phyloP scores from a whole-genome alignment of 2,113 vertebrate genomes.

The Mobula hypostoma region DNA sequence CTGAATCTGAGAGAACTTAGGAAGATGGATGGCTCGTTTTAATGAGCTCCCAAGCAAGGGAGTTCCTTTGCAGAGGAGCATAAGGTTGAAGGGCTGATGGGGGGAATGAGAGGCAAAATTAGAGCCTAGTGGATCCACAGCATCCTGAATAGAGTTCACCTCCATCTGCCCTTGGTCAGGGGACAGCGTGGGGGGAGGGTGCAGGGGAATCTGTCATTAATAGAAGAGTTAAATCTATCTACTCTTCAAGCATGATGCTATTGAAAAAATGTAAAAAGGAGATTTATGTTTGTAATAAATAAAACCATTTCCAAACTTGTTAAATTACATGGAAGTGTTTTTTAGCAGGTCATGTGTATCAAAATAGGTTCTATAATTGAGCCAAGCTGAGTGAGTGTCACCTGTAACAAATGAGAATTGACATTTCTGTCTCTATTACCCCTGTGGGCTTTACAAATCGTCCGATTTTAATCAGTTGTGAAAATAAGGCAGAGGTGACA shows the following conservation, averaged over 20 bases:
- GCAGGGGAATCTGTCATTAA: background rate
- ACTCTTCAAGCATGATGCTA: background rate
- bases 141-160: background rate
- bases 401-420: background rate
- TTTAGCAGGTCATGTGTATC: background rate
- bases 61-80: background rate
- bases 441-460: background rate
- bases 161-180: background rate
- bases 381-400: background rate
- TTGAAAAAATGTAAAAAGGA: background rate
- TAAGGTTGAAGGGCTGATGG: no score
- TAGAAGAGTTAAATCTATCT: background rate
- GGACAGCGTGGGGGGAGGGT: background rate
- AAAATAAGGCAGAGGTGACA: slow-evolving; percentile 33
- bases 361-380: slow-evolving; percentile 9
- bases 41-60: background rate
- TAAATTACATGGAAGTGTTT: slow-evolving; percentile 8
- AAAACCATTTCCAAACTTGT: background rate
- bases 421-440: background rate
- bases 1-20: no score
- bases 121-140: background rate
- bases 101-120: background rate
- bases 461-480: slow-evolving; percentile 29
- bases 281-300: background rate
- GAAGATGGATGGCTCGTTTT: background rate